A percentile compares a stretch with the other conserved stretches of the same genome.
Evolutionary conservation across 2,797 vertebrate species (phyloP).

Genomic region (Pangasius larnaudii): DNA sequence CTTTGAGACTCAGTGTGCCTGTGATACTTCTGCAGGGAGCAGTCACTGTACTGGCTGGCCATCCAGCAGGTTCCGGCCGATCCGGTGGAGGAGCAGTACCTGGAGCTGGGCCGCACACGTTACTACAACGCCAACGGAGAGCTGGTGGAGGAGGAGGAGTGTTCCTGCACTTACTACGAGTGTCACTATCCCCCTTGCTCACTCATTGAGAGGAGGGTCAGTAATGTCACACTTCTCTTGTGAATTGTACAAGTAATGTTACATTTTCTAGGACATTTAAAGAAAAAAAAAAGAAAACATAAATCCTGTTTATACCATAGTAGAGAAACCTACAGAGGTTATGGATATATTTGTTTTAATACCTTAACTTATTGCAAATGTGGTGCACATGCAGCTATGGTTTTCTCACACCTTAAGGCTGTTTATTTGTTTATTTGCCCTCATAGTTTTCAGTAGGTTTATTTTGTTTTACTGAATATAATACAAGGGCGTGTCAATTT

Average conservation of each 20-base stretch:
- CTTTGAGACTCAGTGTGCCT: neutral
- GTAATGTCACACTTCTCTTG: constrained; percentile 45
- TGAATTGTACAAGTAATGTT: neutral
- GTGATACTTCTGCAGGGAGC: constrained; percentile 80
- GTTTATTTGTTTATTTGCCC: neutral
- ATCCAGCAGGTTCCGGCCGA: constrained; percentile 98
- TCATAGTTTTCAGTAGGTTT: neutral
- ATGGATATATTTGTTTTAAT: neutral
- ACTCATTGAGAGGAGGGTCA: constrained; percentile 95
- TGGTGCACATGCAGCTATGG: neutral
- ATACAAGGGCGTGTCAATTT: too few species aligned
- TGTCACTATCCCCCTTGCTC: constrained; percentile 99
- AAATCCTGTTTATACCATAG: neutral
- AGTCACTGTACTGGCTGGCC: constrained; percentile 97
- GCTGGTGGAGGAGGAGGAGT: constrained; percentile 96
- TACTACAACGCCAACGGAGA: constrained; percentile 98
- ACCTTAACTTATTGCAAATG: neutral
- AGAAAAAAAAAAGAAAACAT: too few species aligned
- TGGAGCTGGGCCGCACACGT: constrained; percentile 92
- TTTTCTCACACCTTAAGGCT: neutral
- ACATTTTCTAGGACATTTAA: neutral
- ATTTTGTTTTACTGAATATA: too few species aligned
- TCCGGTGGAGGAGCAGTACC: constrained; percentile 96
- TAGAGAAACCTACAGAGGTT: neutral
- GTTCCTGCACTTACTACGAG: constrained; percentile 97